These are phyloP conservation scores for Napeogenes sylphis DNA, from an alignment of 2,888 invertebrate genomes.

Conservation along the genomic window DNA sequence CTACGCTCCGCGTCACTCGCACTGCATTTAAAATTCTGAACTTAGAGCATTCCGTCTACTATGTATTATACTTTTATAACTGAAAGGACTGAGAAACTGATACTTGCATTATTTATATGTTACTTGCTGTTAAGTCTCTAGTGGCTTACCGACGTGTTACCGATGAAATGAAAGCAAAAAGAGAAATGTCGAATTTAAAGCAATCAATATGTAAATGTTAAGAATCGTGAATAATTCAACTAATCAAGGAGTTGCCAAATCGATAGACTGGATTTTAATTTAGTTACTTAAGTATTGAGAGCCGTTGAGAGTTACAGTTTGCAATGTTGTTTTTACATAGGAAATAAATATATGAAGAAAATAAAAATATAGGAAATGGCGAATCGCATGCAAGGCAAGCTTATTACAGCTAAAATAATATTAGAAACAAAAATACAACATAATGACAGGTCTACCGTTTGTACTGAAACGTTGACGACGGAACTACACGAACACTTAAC, in stretches of 20 bases:
- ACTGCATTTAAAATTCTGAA: conserved; percentile 2
- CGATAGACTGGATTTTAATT: too few relatives aligned
- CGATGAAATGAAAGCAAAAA: not conserved
- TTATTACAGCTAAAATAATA: not conserved
- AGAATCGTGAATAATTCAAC: too few relatives aligned
- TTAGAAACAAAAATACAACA: conserved; percentile 2
- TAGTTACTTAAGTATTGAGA: too few relatives aligned
- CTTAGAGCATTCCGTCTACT: not conserved
- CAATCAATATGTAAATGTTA: too few relatives aligned
- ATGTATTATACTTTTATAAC: not conserved
- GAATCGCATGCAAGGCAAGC: conserved; percentile 1
- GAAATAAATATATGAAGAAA: not conserved
- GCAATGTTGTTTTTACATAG: too few relatives aligned
- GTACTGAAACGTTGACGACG: not conserved
- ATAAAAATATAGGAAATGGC: not conserved
- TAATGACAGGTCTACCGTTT: not conserved
- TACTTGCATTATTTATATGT: conserved; percentile 1
- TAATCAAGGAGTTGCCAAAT: too few relatives aligned
- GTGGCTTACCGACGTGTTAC: not conserved
- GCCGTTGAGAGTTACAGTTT: too few relatives aligned
- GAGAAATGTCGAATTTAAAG: not conserved
- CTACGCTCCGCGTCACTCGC: not conserved
- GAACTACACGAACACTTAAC: conserved; percentile 1
- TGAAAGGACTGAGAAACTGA: not conserved
- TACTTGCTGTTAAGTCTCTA: not conserved